phyloP scores from a whole-genome alignment of 2,113 vertebrate genomes.

The Pteruthius melanotis region DNA sequence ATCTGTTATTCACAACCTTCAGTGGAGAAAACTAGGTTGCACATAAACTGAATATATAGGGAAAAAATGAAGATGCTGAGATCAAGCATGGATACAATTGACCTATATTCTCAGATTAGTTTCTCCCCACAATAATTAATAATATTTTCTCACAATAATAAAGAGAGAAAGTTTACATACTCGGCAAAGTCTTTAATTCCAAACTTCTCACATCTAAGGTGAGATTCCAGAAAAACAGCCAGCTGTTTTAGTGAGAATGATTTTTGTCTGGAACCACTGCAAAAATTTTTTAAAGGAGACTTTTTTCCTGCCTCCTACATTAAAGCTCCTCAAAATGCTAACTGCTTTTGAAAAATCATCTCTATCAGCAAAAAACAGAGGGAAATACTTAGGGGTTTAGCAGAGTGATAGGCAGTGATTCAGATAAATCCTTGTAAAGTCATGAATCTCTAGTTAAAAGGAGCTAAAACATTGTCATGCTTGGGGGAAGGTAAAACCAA shows the following conservation, averaged over 20 bases:
- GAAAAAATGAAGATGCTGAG: not conserved
- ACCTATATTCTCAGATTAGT: not conserved
- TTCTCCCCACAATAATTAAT: not conserved
- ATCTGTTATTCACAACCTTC: constrained; percentile 59
- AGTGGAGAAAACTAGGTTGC: constrained; percentile 56
- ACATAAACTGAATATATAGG: not conserved
- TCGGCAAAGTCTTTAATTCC: not conserved
- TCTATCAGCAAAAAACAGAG: not conserved
- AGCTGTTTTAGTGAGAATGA: not conserved
- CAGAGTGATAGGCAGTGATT: not conserved
- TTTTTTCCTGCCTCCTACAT: not conserved
- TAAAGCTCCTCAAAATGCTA: not conserved
- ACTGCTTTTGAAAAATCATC: not conserved
- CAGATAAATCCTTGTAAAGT: not conserved
- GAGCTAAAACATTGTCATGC: not conserved
- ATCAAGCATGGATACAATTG: not conserved
- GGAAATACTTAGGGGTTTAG: not conserved
- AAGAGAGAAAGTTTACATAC: not conserved
- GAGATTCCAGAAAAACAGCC: too few relatives aligned
- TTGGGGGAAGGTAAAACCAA: not conserved
- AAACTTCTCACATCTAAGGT: not conserved
- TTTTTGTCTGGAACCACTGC: not conserved
- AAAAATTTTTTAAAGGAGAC: not conserved
- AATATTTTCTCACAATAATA: not conserved
- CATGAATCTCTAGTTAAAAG: not conserved